Evolutionary conservation across 2,888 invertebrate species (phyloP), one percentile per base, ranked within the genome.

Genomic region (Melieria omissa): DNA sequence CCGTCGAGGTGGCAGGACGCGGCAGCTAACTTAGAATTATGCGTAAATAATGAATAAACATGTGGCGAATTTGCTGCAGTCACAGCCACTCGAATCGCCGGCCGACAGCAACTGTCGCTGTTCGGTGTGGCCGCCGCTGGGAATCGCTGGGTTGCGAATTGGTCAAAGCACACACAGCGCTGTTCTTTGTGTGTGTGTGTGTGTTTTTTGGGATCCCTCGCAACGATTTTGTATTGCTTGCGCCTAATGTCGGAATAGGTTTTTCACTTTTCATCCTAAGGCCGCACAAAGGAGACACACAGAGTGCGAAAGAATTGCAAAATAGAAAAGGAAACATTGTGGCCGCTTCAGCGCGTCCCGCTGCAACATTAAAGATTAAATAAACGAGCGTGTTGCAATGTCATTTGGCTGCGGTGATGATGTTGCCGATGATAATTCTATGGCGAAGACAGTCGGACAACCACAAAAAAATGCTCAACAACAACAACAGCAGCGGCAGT

Each of bases 21-120:
- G 52, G 61, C 49, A 60, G 58, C 41, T 49, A 60, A 52, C 55
- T 69, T 47, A 63, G 70, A 70, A 70, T 74, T 71, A 71, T 74
- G 71, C 71, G 74, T 72, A 63, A 69, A 72, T 70, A 70, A 72
- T 74, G 74, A 74, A 74, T 74, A 74, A 74, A 74, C 74, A 74
- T 74, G 64, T 29, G 45, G 55, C 42, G 46, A 60, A 60, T 67
- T 67, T 67, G 67, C 61, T 67, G 67, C 29, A 29, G 29, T 29
- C 29, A 29, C 29, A 29, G 29, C 2, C 29, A 29, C 29, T 29
- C 29, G 29, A 29, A 29, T 1, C 29, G 29, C 29, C 2, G 29
- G 29, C 29, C 29, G 29, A 29, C 29, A 29, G 29, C 29, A 29
- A 29, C 1, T 29, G 29, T 29, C 29, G 29, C 1, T 29, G 29